Evolutionary conservation across 2,888 invertebrate genomes (phyloP).

Genomic region (Drosophila quinaria): DNA sequence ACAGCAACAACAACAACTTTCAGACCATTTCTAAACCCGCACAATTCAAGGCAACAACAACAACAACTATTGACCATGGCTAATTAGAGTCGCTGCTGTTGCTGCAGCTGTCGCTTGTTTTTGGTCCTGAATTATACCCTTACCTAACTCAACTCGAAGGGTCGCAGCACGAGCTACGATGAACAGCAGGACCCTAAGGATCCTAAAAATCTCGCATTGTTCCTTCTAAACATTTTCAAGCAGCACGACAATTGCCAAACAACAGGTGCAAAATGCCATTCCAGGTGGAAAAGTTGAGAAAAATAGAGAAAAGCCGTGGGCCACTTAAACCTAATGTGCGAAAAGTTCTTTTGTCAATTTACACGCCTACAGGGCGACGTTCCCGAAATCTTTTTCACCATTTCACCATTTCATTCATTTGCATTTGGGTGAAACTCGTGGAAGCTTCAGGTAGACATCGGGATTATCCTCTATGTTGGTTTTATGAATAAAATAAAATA

Average conservation of each 20-base stretch:
- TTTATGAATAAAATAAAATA: conserved; percentile 64
- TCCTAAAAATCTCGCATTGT: conserved; percentile 36
- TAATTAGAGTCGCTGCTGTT: conserved; percentile 49
- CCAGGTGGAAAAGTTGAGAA: conserved; percentile 29
- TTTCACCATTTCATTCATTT: conserved; percentile 73
- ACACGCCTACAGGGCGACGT: conserved; percentile 58
- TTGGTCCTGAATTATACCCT: neutral
- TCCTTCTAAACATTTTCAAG: conserved; percentile 49
- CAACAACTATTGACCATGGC: conserved; percentile 37
- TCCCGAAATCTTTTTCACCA: conserved; percentile 25
- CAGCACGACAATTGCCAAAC: conserved; percentile 64
- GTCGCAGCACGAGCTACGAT: conserved; percentile 60
- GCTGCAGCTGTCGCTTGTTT: conserved; percentile 47
- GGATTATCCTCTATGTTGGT: conserved; percentile 47
- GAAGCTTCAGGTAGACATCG: conserved; percentile 59
- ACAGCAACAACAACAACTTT: conserved; percentile 12
- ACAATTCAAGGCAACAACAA: conserved; percentile 17
- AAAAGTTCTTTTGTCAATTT: conserved; percentile 82
- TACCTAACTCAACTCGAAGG: conserved; percentile 29
- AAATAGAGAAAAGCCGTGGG: conserved; percentile 15
- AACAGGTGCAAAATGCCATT: conserved; percentile 71
- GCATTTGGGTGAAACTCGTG: conserved; percentile 42
- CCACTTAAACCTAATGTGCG: conserved; percentile 80
- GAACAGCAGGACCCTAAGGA: conserved; percentile 40
- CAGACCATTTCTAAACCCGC: conserved; percentile 13